Evolutionary conservation across 2,797 vertebrate genomes (phyloP).

Genomic region (Benthosema pterotum): DNA sequence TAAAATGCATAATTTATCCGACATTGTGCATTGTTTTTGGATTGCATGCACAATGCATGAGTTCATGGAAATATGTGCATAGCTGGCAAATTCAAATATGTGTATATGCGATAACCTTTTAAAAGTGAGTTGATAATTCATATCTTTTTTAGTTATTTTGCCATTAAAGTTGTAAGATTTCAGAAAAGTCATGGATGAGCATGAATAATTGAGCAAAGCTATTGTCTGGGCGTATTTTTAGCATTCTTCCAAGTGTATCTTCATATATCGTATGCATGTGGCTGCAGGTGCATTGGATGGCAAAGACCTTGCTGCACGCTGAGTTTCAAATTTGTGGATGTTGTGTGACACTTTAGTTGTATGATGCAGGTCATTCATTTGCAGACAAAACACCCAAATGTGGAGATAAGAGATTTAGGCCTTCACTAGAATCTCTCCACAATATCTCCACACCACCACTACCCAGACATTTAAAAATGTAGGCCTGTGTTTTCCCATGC

Average conservation of each 20-base stretch:
- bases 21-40: conserved; percentile 55
- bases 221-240: conserved; percentile 21
- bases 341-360: no score
- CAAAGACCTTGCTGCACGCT: no score
- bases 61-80: conserved; percentile 76
- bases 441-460: no score
- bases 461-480: no score
- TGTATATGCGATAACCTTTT: conserved; percentile 63
- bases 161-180: conserved; percentile 31
- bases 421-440: no score
- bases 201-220: conserved; percentile 54
- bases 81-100: conserved; percentile 61
- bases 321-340: neutral
- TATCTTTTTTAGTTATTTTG: conserved; percentile 59
- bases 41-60: conserved; percentile 78
- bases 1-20: conserved; percentile 83
- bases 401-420: no score
- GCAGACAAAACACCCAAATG: no score
- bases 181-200: conserved; percentile 47
- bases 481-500: no score
- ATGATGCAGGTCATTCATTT: no score
- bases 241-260: neutral
- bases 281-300: conserved; percentile 5
- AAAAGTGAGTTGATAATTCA: conserved; percentile 71
- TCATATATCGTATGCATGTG: neutral